Base-by-base conservation (phyloP, 2,113 vertebrate genomes). In the Lagopus muta region DNA sequence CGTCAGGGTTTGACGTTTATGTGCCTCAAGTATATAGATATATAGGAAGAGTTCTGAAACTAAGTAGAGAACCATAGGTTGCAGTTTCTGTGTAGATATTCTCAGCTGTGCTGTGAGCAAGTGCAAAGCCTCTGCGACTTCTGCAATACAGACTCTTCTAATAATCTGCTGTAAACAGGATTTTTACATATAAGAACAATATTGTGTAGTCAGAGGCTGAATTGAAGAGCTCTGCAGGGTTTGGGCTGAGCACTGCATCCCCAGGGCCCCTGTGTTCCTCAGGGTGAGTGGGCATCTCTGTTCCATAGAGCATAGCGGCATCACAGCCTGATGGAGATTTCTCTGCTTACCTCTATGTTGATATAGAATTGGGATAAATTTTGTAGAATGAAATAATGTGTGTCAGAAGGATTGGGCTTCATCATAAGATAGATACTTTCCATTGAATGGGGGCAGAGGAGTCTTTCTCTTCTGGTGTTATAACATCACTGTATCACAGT, bases 1-100 rank as follows among this genome's bases (percentile, higher is more conserved):
- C 60, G 77, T 6, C 67, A 65, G 76, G 40, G 27, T 43, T 64
- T 93, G 97, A 72, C 58, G 19, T 94, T 94, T 91, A 32, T 70
- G 34, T 57, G 89, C 92, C 88, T 89, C 62, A 47, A 74, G 79
- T 58, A 70, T 30, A 64, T 8, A 71, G 89, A 54, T 72, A 50
- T 8, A 28, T 74, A 90, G 43, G 57, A 52, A 48, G 72, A 75
- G 47, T 58, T 77, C 40, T 78, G 66, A 11, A 80, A 27, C 15
- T 6, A 45, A 58, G 61, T 2, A 36, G 80, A 36, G 62, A 89
- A 87, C 69, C 88, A 8, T 66, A 84, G 21, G 6, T 24, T 42
- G n/a, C 71, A 84, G 55, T 45, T 34, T 12, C 55, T 74, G 30
- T 58, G 9, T 18, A 47, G 80, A 14, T 64, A 36, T 45, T 57